phyloP scores from a whole-genome alignment of 2,113 vertebrate species.

The Rhadina sibilatrix region DNA sequence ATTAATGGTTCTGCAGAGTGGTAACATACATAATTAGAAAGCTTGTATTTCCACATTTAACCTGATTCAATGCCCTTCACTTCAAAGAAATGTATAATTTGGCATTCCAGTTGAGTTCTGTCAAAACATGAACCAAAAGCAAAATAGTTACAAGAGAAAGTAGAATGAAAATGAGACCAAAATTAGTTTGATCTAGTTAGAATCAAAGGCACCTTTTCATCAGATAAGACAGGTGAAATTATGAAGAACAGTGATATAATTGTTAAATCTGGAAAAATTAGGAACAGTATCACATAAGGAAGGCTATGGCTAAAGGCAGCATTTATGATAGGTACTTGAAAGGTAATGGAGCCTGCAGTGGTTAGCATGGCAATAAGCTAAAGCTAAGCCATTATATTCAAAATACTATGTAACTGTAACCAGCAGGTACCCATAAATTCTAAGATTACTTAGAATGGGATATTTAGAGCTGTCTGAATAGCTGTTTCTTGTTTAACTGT shows the following conservation, averaged over 20 bases:
- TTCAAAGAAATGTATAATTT: neutral
- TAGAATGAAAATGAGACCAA: neutral
- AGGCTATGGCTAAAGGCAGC: neutral
- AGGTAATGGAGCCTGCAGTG: neutral
- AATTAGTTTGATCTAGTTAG: neutral
- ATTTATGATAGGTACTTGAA: neutral
- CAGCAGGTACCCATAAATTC: constrained; percentile 2
- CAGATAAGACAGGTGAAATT: neutral
- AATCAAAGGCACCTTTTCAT: neutral
- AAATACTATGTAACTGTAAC: neutral
- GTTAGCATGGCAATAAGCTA: constrained; percentile 1
- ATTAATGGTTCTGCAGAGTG: neutral
- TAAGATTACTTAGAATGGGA: neutral
- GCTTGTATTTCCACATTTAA: neutral
- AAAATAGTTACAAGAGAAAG: neutral
- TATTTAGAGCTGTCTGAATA: neutral
- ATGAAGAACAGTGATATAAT: neutral
- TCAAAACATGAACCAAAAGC: neutral
- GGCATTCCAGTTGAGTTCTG: neutral
- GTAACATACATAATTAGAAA: neutral
- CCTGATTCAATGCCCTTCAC: neutral
- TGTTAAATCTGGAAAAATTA: neutral
- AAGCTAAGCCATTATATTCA: neutral
- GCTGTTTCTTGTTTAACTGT: neutral
- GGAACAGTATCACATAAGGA: neutral